A percentile compares a stretch with the other conserved stretches of the same genome.
Conservation (phyloP, 2,797 vertebrate species). For the Anniella stebbinsi region DNA sequence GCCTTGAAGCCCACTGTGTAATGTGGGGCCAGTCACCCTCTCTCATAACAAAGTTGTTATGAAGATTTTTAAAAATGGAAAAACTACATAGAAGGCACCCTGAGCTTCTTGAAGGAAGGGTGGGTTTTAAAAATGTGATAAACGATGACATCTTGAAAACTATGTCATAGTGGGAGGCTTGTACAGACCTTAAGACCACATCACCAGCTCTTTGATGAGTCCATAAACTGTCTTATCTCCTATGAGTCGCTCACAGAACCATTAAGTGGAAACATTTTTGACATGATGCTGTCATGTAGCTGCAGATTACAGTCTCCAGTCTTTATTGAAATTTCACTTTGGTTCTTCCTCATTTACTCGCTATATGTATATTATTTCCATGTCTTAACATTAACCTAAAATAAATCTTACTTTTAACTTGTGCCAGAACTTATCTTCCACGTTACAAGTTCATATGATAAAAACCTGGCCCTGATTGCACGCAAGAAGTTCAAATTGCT, state of each 20-base stretch:
- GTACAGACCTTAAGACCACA: background rate
- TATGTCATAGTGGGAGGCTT: background rate
- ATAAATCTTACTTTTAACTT: background rate
- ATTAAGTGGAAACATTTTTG: background rate
- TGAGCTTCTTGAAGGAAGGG: background rate
- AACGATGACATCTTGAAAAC: background rate
- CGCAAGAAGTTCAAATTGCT: background rate
- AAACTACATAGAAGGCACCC: too few relatives aligned
- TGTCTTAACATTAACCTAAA: background rate
- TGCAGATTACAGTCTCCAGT: background rate
- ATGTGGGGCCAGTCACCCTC: too few relatives aligned
- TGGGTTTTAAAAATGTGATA: background rate
- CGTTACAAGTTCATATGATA: background rate
- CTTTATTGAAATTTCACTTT: background rate
- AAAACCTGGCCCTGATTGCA: background rate
- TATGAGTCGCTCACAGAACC: background rate
- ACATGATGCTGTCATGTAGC: background rate
- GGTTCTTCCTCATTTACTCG: background rate
- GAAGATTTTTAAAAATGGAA: background rate
- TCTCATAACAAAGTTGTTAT: background rate
- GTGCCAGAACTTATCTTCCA: background rate
- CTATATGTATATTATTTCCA: background rate
- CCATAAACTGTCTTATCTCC: background rate
- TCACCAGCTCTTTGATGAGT: background rate
- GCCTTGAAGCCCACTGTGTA: background rate